Evolutionary conservation across 2,797 vertebrate species (phyloP).

Genomic region (Pseudomugil tenellus): DNA sequence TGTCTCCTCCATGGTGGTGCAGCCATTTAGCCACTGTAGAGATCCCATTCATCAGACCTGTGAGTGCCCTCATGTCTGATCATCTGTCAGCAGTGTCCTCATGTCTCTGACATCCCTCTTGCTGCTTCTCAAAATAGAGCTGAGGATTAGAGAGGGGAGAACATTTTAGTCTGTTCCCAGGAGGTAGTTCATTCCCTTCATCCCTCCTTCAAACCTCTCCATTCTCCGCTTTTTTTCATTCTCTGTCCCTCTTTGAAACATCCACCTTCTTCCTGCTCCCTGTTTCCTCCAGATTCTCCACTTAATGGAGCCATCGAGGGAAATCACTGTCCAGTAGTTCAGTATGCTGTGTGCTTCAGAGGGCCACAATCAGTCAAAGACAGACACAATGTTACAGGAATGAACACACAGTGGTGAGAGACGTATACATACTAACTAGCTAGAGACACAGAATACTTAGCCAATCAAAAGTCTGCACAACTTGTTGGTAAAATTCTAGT

Average conservation of each 20-base stretch:
- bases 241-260: constrained; percentile 20
- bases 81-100: constrained; percentile 57
- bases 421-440: constrained; percentile 31
- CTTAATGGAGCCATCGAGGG: constrained; percentile 68
- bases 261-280: neutral
- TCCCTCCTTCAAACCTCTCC: constrained; percentile 21
- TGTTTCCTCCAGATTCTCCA: constrained; percentile 46
- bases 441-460: constrained; percentile 10
- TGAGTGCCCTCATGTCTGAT: constrained; percentile 61
- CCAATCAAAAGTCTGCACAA: constrained; percentile 15
- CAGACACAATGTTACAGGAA: constrained; percentile 29
- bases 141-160: constrained; percentile 51
- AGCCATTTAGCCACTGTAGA: constrained; percentile 65
- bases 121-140: constrained; percentile 67
- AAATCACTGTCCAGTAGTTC: constrained; percentile 48
- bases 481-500: neutral
- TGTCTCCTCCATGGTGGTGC: constrained; percentile 44
- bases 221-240: constrained; percentile 6
- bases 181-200: constrained; percentile 52
- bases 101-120: constrained; percentile 44
- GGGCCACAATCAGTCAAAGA: constrained; percentile 51
- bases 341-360: constrained; percentile 36
- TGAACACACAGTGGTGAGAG: constrained; percentile 10
- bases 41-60: constrained; percentile 71
- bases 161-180: constrained; percentile 57